A percentile compares a stretch with the other conserved stretches of the same genome.
Evolutionary conservation across 2,888 invertebrate genomes (phyloP).

Genomic region (Andricus quercusramuli): DNA sequence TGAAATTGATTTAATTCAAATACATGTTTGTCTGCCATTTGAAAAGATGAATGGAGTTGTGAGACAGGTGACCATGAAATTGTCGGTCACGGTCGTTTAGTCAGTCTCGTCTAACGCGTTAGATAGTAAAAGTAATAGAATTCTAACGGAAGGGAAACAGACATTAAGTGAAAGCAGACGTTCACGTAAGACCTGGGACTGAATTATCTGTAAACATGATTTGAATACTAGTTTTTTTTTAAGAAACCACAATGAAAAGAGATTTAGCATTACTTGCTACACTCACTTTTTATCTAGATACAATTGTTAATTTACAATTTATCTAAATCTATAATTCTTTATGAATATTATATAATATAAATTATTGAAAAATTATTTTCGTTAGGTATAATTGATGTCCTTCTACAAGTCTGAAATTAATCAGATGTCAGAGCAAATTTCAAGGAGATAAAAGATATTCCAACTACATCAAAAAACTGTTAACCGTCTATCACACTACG

Average conservation of each 20-base stretch:
- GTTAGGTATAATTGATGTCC: background rate
- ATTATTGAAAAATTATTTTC: background rate
- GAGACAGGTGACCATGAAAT: background rate
- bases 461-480: background rate
- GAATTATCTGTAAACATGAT: constrained; percentile 1
- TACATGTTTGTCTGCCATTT: background rate
- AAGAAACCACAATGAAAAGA: background rate
- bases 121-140: constrained; percentile 32
- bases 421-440: background rate
- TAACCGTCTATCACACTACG: background rate
- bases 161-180: constrained; percentile 27
- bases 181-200: background rate
- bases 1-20: too few species aligned
- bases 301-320: background rate
- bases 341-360: background rate
- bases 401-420: background rate
- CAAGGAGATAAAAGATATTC: background rate
- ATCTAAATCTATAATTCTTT: background rate
- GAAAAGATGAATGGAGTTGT: background rate
- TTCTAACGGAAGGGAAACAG: constrained; percentile 32
- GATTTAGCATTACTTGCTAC: background rate
- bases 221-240: background rate
- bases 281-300: too few species aligned
- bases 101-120: constrained; percentile 12
- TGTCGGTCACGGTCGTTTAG: constrained; percentile 28